phyloP scores from a whole-genome alignment of 2,113 vertebrate genomes.

The Aphyosemion australe region DNA sequence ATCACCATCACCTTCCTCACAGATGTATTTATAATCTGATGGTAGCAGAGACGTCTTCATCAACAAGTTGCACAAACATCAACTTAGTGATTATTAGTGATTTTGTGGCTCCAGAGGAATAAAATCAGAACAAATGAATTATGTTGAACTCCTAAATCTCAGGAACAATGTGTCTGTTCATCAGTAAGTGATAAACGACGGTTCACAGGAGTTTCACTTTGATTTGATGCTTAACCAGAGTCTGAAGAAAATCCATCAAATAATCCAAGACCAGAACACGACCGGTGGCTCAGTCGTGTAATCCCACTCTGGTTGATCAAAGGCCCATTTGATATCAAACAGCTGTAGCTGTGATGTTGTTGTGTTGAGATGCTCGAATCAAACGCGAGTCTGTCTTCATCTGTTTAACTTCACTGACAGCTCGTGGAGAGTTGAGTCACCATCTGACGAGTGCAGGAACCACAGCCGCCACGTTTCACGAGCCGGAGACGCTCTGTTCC shows the following conservation, averaged over 20 bases:
- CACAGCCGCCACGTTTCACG: constrained; percentile 40
- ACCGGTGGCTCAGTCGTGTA: neutral
- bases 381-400: constrained; percentile 10
- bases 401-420: constrained; percentile 29
- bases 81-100: neutral
- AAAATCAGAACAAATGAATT: constrained; percentile 4
- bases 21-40: constrained; percentile 35
- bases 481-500: neutral
- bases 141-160: constrained; percentile 8
- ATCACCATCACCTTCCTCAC: neutral
- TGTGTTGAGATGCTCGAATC: constrained; percentile 4
- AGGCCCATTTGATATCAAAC: neutral
- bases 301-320: neutral
- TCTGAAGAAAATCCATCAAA: neutral
- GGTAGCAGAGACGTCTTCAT: constrained; percentile 35
- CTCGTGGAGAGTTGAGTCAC: constrained; percentile 23
- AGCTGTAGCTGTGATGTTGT: neutral
- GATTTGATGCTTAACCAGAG: neutral
- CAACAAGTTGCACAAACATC: constrained; percentile 3
- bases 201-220: neutral
- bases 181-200: constrained; percentile 8
- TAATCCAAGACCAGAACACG: neutral
- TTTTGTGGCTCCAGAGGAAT: constrained; percentile 29
- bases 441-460: neutral
- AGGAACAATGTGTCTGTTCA: constrained; percentile 17